Evolutionary conservation across 2,888 invertebrate genomes (phyloP).

Genomic region (Cheilosia soror): DNA sequence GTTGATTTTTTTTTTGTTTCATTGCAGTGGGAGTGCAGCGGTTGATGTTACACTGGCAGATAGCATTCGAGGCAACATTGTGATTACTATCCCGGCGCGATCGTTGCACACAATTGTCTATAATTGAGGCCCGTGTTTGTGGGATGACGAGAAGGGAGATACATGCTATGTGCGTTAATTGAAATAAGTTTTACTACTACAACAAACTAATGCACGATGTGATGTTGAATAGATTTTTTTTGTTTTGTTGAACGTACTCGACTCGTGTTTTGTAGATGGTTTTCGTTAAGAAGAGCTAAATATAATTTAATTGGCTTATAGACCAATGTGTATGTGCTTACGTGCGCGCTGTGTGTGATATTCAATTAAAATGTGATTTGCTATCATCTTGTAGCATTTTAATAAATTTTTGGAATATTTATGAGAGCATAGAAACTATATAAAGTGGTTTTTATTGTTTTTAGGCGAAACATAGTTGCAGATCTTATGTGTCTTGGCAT

Average conservation of each 20-base stretch:
- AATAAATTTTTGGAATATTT: constrained; percentile 50
- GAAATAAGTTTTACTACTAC: constrained; percentile 65
- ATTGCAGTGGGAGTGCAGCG: constrained; percentile 79
- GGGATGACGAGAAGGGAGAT: constrained; percentile 12
- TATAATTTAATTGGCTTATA: constrained; percentile 60
- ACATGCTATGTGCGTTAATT: constrained; percentile 39
- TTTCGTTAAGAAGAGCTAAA: constrained; percentile 32
- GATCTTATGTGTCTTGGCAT: constrained; percentile 2
- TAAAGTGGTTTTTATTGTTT: constrained; percentile 29
- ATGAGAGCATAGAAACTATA: constrained; percentile 12
- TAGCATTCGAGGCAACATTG: constrained; percentile 81
- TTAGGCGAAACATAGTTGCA: constrained; percentile 13
- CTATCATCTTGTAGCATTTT: constrained; percentile 48
- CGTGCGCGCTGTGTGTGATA: constrained; percentile 12
- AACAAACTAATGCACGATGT: constrained; percentile 59
- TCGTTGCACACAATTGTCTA: constrained; percentile 67
- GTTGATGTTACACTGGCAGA: constrained; percentile 82
- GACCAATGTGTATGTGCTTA: constrained; percentile 8
- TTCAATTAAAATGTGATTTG: constrained; percentile 62
- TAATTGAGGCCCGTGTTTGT: constrained; percentile 28
- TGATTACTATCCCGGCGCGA: constrained; percentile 79
- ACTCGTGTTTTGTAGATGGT: not conserved
- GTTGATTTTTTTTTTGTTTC: constrained; percentile 13
- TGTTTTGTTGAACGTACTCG: not conserved
- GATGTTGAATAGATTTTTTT: constrained; percentile 29